phyloP scores from a whole-genome alignment of 2,888 invertebrate species.

The Anoncus sp. region DNA sequence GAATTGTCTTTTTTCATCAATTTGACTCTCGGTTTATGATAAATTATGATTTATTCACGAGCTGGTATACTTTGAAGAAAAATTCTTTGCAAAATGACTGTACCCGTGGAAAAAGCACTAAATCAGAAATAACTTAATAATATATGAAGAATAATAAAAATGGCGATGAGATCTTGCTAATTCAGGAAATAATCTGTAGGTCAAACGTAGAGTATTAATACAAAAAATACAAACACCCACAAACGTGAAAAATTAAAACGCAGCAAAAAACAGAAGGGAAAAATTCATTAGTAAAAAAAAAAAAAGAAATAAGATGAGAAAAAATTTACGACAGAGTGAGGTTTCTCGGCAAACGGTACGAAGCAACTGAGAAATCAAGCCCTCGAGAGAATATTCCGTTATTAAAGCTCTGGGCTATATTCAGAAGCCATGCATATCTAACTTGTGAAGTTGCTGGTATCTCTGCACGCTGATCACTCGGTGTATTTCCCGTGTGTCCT shows the following conservation, averaged over 20 bases:
- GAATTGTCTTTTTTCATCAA: too few species aligned
- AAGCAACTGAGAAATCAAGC: conserved; percentile 52
- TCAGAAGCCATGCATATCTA: conserved; percentile 80
- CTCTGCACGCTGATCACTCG: conserved; percentile 62
- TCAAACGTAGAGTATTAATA: too few species aligned
- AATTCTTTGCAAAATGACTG: too few species aligned
- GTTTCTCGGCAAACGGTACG: conserved; percentile 31
- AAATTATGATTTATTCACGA: too few species aligned
- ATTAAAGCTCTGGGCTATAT: conserved; percentile 79
- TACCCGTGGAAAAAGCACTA: too few species aligned
- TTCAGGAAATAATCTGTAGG: too few species aligned
- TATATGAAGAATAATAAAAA: too few species aligned
- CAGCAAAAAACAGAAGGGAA: too few species aligned
- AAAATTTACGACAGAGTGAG: not conserved
- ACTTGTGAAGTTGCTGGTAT: conserved; percentile 67
- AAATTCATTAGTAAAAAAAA: not conserved
- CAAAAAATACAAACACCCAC: not conserved
- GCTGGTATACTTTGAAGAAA: too few species aligned
- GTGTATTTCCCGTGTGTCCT: conserved; percentile 58
- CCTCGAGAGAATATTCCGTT: conserved; percentile 74
- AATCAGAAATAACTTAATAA: too few species aligned
- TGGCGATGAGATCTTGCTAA: too few species aligned
- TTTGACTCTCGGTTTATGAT: too few species aligned
- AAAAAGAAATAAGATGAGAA: not conserved
- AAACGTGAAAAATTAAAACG: not conserved